A percentile compares a stretch with the other conserved stretches of the same genome.
Conservation (phyloP, 2,888 invertebrate genomes). For the Steinernema hermaphroditum region DNA sequence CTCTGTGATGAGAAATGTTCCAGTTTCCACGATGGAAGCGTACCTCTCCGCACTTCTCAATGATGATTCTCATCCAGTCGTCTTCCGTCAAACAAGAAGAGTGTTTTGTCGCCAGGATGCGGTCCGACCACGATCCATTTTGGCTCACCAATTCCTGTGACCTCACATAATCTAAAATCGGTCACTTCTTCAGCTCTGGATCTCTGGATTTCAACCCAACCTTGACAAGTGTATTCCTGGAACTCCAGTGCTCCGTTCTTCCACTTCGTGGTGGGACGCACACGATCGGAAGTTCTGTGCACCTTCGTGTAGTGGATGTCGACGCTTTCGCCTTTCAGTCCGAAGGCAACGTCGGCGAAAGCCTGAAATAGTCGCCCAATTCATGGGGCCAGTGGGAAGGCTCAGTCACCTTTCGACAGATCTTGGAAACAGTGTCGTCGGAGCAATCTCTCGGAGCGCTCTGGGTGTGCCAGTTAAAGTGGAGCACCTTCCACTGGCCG, state of each 20-base stretch:
- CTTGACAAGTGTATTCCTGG: constrained; percentile 10
- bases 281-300: constrained; percentile 1
- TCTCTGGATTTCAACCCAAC: not conserved
- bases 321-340: not conserved
- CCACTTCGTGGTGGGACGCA: not conserved
- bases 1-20: too few relatives aligned
- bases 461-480: constrained; percentile 26
- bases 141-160: not conserved
- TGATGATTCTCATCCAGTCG: not conserved
- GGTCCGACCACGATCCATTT: constrained; percentile 7
- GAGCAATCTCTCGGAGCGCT: not conserved
- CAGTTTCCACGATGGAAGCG: too few relatives aligned
- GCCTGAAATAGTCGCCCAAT: not conserved
- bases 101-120: not conserved
- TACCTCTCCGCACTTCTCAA: constrained; percentile 24
- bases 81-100: not conserved
- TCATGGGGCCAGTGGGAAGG: too few relatives aligned
- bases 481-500: constrained; percentile 14
- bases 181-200: too few relatives aligned
- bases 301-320: constrained; percentile 24
- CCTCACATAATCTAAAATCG: not conserved
- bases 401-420: not conserved
- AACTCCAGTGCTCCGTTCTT: constrained; percentile 14
- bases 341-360: constrained; percentile 6
- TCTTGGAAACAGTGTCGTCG: not conserved